Conservation (phyloP, 2,888 invertebrate species). For the Xanthia togata region DNA sequence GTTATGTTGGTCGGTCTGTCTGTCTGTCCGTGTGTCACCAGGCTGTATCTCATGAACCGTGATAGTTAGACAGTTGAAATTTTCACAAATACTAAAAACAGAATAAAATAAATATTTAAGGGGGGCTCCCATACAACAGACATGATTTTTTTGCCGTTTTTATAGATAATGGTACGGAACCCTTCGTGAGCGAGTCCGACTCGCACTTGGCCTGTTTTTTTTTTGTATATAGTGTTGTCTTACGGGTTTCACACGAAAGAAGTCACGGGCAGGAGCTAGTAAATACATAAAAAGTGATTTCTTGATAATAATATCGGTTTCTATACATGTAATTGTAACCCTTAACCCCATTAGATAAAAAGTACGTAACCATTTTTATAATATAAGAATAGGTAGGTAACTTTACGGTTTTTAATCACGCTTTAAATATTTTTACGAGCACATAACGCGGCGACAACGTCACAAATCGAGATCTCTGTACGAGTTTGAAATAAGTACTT, state of each 20-base stretch:
- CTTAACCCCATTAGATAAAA: constrained; percentile 5
- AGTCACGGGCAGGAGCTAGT: background rate
- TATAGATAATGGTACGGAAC: too few relatives aligned
- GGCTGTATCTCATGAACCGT: too few relatives aligned
- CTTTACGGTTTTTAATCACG: background rate
- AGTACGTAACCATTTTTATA: background rate
- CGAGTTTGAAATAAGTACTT: background rate
- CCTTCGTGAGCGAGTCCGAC: too few relatives aligned
- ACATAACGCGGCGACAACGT: background rate
- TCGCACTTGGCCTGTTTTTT: too few relatives aligned
- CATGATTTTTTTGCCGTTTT: too few relatives aligned
- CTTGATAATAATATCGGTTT: background rate
- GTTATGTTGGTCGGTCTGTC: too few relatives aligned
- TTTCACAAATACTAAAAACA: too few relatives aligned
- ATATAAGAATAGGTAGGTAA: background rate
- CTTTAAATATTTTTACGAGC: constrained; percentile 10
- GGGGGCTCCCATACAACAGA: too few relatives aligned
- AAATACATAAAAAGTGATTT: background rate
- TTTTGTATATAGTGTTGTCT: too few relatives aligned
- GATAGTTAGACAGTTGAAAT: too few relatives aligned
- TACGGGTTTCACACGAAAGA: background rate
- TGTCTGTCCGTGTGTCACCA: too few relatives aligned
- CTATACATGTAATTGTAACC: background rate
- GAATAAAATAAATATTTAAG: too few relatives aligned
- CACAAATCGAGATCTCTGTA: background rate